phyloP scores from a whole-genome alignment of 92 coral and sea anemone genomes.

The Paragorgia papillata region DNA sequence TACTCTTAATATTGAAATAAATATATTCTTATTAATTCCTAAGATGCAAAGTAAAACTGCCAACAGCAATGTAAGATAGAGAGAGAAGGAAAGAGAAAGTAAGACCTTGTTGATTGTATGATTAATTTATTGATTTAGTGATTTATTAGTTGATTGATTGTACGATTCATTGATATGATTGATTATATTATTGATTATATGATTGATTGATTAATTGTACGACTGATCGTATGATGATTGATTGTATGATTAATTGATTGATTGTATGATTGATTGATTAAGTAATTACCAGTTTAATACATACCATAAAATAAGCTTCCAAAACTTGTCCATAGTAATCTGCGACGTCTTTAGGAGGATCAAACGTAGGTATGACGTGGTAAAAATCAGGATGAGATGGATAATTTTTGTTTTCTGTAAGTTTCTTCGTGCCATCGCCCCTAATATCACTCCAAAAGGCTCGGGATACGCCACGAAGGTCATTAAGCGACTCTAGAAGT shows the following conservation, averaged over 20 bases:
- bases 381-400: neutral
- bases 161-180: neutral
- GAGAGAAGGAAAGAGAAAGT: too few relatives aligned
- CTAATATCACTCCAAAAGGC: neutral
- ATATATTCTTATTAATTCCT: too few relatives aligned
- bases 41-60: too few relatives aligned
- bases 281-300: neutral
- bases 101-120: too few relatives aligned
- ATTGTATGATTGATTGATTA: neutral
- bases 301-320: conserved; percentile 19
- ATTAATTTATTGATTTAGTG: too few relatives aligned
- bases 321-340: neutral
- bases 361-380: neutral
- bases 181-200: too few relatives aligned
- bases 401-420: neutral
- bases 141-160: too few relatives aligned
- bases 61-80: too few relatives aligned
- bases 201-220: neutral
- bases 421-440: neutral
- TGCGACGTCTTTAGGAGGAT: neutral
- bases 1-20: too few relatives aligned
- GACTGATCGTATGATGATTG: too few relatives aligned
- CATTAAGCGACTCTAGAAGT: conserved; percentile 1
- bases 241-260: too few relatives aligned
- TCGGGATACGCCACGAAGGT: conserved; percentile 4